Percentiles rank a stretch among this genome's conserved stretches.
These are phyloP conservation scores for Drosophila arizonae DNA, from an alignment of 1,140 invertebrate species.

Conservation along the genomic window DNA sequence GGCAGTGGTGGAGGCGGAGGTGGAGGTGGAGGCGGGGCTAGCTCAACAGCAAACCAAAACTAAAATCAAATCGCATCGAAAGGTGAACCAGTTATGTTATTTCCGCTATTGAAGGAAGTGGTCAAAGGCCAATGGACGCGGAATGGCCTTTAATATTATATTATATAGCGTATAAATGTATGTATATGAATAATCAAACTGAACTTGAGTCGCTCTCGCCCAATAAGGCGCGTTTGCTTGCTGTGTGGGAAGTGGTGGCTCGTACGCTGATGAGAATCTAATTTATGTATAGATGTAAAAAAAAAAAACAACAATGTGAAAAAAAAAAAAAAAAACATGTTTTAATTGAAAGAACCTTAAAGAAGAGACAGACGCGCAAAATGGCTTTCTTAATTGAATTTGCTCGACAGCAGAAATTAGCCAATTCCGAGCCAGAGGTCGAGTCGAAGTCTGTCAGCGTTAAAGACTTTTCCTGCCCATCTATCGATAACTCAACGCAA, in stretches of 20 bases:
- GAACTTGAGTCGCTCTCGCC: slow-evolving; percentile 30
- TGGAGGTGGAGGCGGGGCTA: no score
- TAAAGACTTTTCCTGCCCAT: not conserved
- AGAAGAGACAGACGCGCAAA: no score
- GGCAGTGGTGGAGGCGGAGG: no score
- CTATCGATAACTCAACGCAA: slow-evolving; percentile 25
- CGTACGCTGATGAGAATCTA: not conserved
- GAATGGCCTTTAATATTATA: slow-evolving; percentile 43
- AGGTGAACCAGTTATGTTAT: slow-evolving; percentile 67
- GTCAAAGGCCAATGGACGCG: slow-evolving; percentile 71
- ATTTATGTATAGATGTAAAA: not conserved
- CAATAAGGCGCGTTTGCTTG: slow-evolving; percentile 27
- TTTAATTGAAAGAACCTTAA: no score
- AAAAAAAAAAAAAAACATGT: no score
- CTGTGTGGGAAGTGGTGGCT: slow-evolving; percentile 27
- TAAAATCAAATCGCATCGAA: slow-evolving; percentile 19
- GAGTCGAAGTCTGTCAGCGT: not conserved
- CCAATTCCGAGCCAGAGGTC: slow-evolving; percentile 1
- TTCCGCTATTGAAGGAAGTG: slow-evolving; percentile 70
- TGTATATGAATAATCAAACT: slow-evolving; percentile 16
- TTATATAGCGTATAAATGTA: not conserved
- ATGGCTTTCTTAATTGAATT: not conserved
- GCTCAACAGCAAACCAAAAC: not conserved
- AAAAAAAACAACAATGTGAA: no score
- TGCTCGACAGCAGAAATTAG: not conserved